phyloP scores from a whole-genome alignment of 2,113 vertebrate species.

The Ictalurus punctatus region DNA sequence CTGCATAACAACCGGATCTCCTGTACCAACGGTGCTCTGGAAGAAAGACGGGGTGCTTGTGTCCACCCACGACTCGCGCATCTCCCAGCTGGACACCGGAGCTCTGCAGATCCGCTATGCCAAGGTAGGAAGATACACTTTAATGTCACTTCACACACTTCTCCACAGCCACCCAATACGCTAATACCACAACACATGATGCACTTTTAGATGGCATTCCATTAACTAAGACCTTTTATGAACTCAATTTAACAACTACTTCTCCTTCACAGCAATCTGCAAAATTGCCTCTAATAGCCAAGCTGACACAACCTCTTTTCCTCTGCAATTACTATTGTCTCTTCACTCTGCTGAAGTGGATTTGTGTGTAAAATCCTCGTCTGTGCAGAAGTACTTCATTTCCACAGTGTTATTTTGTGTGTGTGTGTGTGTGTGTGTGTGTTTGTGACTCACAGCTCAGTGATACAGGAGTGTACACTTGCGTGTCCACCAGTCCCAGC shows the following conservation, averaged over 20 bases:
- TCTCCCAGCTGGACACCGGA: constrained; percentile 89
- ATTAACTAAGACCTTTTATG: constrained; percentile 17
- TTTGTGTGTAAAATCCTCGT: not conserved
- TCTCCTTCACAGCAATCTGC: constrained; percentile 9
- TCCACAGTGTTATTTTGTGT: not conserved
- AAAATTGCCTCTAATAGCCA: constrained; percentile 40
- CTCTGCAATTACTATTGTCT: constrained; percentile 27
- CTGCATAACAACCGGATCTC: constrained; percentile 85
- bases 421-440: not conserved
- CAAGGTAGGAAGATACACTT: constrained; percentile 75
- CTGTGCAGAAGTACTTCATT: constrained; percentile 19
- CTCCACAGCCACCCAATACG: not conserved
- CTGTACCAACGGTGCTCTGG: constrained; percentile 91
- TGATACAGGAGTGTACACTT: constrained; percentile 92
- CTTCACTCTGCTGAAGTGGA: not conserved
- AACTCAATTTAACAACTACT: not conserved
- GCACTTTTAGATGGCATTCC: not conserved
- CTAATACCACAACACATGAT: not conserved
- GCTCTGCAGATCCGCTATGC: constrained; percentile 91
- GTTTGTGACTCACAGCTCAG: constrained; percentile 77
- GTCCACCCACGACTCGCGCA: constrained; percentile 91
- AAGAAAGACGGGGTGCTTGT: constrained; percentile 88
- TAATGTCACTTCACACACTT: not conserved
- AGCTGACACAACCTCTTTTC: constrained; percentile 32
- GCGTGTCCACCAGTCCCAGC: constrained; percentile 91